A percentile compares a stretch with the other conserved stretches of the same genome.
phyloP scores from a whole-genome alignment of 1,140 invertebrate species.

The Drosophila kikkawai region DNA sequence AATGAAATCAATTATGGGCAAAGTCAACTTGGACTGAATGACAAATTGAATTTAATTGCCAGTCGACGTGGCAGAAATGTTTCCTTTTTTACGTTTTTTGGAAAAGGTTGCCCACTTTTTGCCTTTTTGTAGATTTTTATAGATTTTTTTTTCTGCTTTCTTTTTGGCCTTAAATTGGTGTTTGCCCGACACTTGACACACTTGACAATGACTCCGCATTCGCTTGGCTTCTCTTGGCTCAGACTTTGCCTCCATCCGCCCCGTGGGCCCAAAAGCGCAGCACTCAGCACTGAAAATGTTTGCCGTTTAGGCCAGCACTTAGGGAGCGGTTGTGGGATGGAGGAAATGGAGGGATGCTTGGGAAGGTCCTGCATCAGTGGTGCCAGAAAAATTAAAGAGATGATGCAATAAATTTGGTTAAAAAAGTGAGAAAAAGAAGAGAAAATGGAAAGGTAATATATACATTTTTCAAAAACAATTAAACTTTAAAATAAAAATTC shows the following conservation, averaged over 20 bases:
- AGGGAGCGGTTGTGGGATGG: slow-evolving; percentile 3
- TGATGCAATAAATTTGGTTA: background rate
- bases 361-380: slow-evolving; percentile 20
- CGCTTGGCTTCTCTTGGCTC: slow-evolving; percentile 42
- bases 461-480: background rate
- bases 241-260: slow-evolving; percentile 25
- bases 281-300: slow-evolving; percentile 68
- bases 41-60: slow-evolving; percentile 77
- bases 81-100: slow-evolving; percentile 24
- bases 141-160: slow-evolving; percentile 11
- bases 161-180: slow-evolving; percentile 60
- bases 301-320: slow-evolving; percentile 64
- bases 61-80: slow-evolving; percentile 47
- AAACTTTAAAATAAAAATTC: no score
- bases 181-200: slow-evolving; percentile 66
- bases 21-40: slow-evolving; percentile 66
- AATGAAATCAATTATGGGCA: slow-evolving; percentile 75
- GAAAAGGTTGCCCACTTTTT: slow-evolving; percentile 30
- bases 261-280: slow-evolving; percentile 51
- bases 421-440: background rate
- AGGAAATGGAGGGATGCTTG: background rate
- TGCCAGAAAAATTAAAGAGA: background rate
- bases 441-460: background rate
- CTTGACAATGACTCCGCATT: slow-evolving; percentile 68
- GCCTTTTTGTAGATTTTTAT: background rate